Conservation (phyloP, 2,888 invertebrate species). For the Pseudococcus longispinus region DNA sequence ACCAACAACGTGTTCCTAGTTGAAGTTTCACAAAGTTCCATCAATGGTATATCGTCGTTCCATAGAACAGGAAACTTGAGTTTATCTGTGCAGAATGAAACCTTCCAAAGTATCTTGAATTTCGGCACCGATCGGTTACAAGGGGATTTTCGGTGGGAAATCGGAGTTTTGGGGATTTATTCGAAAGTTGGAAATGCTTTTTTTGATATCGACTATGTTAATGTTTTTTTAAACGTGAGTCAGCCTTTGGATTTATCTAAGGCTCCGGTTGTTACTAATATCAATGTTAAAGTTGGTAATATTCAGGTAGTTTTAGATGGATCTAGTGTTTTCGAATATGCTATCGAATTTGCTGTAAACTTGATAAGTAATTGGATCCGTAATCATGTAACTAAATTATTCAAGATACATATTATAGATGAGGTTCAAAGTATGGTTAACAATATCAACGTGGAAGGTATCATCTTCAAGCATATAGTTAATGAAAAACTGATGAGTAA, state of each 20-base stretch:
- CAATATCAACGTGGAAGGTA: conserved; percentile 75
- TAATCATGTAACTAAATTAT: no score
- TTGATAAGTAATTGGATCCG: conserved; percentile 82
- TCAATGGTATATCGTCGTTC: conserved; percentile 81
- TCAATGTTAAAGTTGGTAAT: conserved; percentile 82
- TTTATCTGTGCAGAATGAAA: no score
- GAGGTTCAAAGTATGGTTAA: conserved; percentile 75
- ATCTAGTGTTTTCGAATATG: conserved; percentile 82
- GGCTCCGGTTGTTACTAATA: conserved; percentile 73
- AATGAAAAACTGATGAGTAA: neutral
- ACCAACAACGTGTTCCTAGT: neutral
- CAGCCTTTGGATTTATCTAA: conserved; percentile 81
- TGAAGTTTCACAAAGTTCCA: conserved; percentile 51
- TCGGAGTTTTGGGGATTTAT: conserved; percentile 71
- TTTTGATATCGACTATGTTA: conserved; percentile 81
- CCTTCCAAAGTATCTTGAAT: conserved; percentile 71
- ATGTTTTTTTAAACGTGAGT: conserved; percentile 71
- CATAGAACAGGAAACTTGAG: conserved; percentile 75
- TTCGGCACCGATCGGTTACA: conserved; percentile 80
- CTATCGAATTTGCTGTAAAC: conserved; percentile 81
- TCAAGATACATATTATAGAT: conserved; percentile 78
- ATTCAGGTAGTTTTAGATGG: conserved; percentile 84
- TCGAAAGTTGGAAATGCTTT: conserved; percentile 76
- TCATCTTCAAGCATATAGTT: neutral
- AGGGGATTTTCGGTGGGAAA: conserved; percentile 77